Evolutionary conservation across 2,797 vertebrate species (phyloP).

Genomic region (Ptychadena robeensis): DNA sequence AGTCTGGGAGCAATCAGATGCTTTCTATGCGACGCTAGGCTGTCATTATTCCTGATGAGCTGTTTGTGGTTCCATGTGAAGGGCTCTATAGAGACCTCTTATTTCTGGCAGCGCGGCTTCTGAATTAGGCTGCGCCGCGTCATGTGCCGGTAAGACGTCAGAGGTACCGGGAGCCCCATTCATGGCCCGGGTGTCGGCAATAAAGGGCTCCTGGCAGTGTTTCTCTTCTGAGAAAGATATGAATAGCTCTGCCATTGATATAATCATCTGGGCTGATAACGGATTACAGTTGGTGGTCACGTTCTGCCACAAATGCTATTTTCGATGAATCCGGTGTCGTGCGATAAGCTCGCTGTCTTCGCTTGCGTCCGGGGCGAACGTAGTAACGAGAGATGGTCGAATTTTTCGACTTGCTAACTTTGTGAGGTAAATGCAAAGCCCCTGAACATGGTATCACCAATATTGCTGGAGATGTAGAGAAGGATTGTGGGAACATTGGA

Average conservation of each 20-base stretch:
- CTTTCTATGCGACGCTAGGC: background rate
- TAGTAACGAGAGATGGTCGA: background rate
- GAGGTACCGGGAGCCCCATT: slow-evolving; percentile 1
- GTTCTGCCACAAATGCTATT: background rate
- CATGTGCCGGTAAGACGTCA: background rate
- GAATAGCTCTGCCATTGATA: background rate
- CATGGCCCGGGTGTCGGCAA: background rate
- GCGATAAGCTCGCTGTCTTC: background rate
- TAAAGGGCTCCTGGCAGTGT: background rate
- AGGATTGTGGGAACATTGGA: too few relatives aligned
- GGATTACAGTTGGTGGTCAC: background rate
- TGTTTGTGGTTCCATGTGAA: background rate
- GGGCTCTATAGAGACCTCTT: slow-evolving; percentile 1
- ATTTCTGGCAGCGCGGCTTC: background rate
- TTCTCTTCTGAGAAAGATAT: background rate
- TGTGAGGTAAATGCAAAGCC: too few relatives aligned
- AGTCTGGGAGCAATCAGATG: slow-evolving; percentile 5
- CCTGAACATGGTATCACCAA: too few relatives aligned
- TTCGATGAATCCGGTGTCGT: background rate
- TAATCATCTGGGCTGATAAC: background rate
- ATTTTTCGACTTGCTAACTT: too few relatives aligned
- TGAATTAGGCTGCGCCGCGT: background rate
- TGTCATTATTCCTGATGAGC: slow-evolving; percentile 5
- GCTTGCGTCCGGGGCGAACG: background rate
- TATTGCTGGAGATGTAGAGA: too few relatives aligned